Conservation (phyloP, 1,140 invertebrate species). For the Coelopa frigida region DNA sequence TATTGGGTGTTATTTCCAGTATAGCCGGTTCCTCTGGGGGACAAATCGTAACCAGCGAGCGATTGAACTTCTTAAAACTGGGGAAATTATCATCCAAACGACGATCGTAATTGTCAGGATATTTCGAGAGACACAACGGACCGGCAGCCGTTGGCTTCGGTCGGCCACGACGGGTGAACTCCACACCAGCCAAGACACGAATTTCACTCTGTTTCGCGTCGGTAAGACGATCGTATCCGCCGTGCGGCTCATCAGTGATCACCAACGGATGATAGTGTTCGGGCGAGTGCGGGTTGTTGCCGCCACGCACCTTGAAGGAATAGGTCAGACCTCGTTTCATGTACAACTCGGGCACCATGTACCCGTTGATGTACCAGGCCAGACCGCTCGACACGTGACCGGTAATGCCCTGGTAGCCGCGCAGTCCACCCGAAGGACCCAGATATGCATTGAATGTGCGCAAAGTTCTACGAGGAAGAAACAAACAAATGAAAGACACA, state of each 20-base stretch:
- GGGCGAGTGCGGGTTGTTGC: constrained; percentile 82
- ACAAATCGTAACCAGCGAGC: constrained; percentile 61
- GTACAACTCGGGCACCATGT: constrained; percentile 78
- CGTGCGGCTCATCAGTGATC: constrained; percentile 78
- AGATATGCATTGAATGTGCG: constrained; percentile 67
- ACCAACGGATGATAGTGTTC: constrained; percentile 88
- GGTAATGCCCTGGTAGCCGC: constrained; percentile 71
- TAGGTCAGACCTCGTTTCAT: constrained; percentile 79
- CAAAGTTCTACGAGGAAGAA: constrained; percentile 46
- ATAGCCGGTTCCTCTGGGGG: constrained; percentile 60
- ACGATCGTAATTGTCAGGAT: constrained; percentile 57
- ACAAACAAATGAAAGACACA: background rate
- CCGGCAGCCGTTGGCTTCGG: constrained; percentile 74
- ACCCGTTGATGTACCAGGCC: constrained; percentile 62
- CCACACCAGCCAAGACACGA: constrained; percentile 77
- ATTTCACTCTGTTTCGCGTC: constrained; percentile 65
- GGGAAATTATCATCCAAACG: constrained; percentile 70
- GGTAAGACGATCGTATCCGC: constrained; percentile 68
- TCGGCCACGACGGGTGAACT: constrained; percentile 70
- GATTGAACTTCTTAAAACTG: constrained; percentile 77
- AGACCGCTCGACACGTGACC: constrained; percentile 48
- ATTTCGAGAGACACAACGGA: constrained; percentile 66
- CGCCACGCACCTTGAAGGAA: constrained; percentile 72
- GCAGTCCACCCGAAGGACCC: constrained; percentile 70
- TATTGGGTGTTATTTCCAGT: constrained; percentile 78